Evolutionary conservation across 2,888 invertebrate genomes (phyloP), one percentile per base, ranked within the genome.

Genomic region (Tiphia femorata): DNA sequence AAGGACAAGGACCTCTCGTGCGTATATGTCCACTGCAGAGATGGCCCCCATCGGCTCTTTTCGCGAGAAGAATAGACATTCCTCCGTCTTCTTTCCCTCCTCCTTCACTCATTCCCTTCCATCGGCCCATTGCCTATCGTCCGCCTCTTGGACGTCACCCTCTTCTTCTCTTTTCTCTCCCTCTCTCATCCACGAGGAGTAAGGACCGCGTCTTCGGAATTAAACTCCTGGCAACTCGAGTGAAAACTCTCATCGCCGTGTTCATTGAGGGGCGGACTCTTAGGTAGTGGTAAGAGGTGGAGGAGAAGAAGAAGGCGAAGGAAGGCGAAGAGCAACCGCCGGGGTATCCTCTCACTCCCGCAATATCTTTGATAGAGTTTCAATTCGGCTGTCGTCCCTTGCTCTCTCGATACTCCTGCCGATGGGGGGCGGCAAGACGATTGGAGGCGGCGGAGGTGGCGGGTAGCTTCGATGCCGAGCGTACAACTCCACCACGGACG

Each of bases 211-310:
- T 43, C 67, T 47, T 30, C 49, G 56, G 63, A 72, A 75, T 77
- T 73, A 77, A 77, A 76, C 67, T 75, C 61, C 68, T 64, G 61
- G 60, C 65, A 76, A 76, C 64, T 77, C 73, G 62, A 72, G 72
- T 70, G 73, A 73, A 70, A 76, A 77, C 66, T 73, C 70, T 67
- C 64, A 67, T 67, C 55, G 71, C 35, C 62, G 57, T 63, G 65
- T 51, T 70, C 68, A 62, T 55, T 42, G 68, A 49, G 49, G 47
- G 57, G 55, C 54, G 62, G 56, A 57, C 42, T 33, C 33, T 33
- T 33, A 33, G n/a, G n/a, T n/a, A n/a, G n/a, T n/a, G n/a, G n/a
- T n/a, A n/a, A n/a, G n/a, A n/a, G n/a, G n/a, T n/a, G n/a, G n/a
- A n/a, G n/a, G n/a, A n/a, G n/a, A n/a, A n/a, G n/a, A n/a, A n/a